These are phyloP conservation scores for Acrocyrtus sp. DNA, from an alignment of 2,888 invertebrate species.

Conservation along the genomic window DNA sequence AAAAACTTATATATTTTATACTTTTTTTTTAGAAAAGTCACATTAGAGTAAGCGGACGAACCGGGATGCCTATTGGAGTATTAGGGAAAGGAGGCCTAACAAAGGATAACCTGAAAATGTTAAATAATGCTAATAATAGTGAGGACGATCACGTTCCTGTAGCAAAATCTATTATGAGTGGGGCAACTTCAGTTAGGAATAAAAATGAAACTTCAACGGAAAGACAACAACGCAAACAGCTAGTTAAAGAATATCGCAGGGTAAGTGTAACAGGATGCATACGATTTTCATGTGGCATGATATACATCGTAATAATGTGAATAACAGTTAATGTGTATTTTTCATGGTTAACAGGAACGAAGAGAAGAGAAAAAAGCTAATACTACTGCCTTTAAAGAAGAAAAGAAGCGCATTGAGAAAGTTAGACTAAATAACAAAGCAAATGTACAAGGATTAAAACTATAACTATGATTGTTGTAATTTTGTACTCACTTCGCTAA, in stretches of 20 bases:
- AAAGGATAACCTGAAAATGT: slow-evolving; percentile 74
- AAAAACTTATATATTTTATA: too few species aligned
- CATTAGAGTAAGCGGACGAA: slow-evolving; percentile 68
- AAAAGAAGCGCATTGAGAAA: slow-evolving; percentile 83
- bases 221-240: slow-evolving; percentile 81
- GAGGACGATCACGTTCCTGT: slow-evolving; percentile 35
- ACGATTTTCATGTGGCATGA: too few species aligned
- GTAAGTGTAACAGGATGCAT: slow-evolving; percentile 65
- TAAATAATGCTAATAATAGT: slow-evolving; percentile 65
- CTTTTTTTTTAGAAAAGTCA: slow-evolving; percentile 37
- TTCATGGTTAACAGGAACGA: slow-evolving; percentile 71
- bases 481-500: too few species aligned
- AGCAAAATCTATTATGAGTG: slow-evolving; percentile 62
- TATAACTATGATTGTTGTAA: too few species aligned
- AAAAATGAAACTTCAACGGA: slow-evolving; percentile 84
- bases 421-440: slow-evolving; percentile 79
- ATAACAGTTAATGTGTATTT: too few species aligned
- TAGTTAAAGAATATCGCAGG: slow-evolving; percentile 81
- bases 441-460: slow-evolving; percentile 64
- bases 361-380: slow-evolving; percentile 85
- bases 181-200: slow-evolving; percentile 68
- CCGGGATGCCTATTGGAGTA: slow-evolving; percentile 79
- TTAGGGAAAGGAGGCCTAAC: slow-evolving; percentile 75
- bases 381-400: slow-evolving; percentile 83
- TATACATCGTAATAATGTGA: too few species aligned